Base-by-base conservation (phyloP, 2,113 vertebrate genomes). In the Eretmochelys imbricata region DNA sequence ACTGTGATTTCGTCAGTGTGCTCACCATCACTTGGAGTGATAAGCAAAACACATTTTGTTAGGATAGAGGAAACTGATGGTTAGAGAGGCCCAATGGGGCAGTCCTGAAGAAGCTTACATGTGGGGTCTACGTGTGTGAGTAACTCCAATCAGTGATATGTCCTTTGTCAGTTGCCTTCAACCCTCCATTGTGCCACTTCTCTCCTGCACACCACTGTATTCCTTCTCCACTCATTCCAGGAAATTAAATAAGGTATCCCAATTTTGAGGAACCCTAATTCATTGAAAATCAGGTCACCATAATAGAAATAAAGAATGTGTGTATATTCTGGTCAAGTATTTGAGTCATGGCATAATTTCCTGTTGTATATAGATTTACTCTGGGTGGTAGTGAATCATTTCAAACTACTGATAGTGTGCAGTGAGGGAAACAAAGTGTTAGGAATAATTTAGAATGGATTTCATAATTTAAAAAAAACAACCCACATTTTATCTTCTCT, bases 131-230 rank as follows among this genome's bases (percentile, higher is more conserved):
- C 5, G 5, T 42, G 35, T 10, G 17, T 8, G 17, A 69, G 65
- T n/a, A 69, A 38, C 35, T 19, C 35, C 17, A 69, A 9, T 38
- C 19, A 69, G 31, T 65, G 62, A 35, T 19, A 65, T 82, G 72
- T 55, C 25, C n/a, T 49, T 9, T 72, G 20, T 82, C 38, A 89
- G 62, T 29, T 89, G 0, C 82, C 75, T 46, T 57, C 35, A n/a
- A 3, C 0, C 0, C 27, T 89, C 42, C 4, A 2, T 75, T 55
- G 59, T 69, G 12, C 16, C 14, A 35, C 65, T 69, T 38, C 9
- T 69, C 65, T 69, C 31, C 65, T 38, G 65, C 65, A 35, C 35
- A 38, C 20, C 62, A 69, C 65, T 72, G 17, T n/a, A 10, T 31
- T 27, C 27, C 57, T 31, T 59, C 57, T 31, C 27, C 27, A 59